These are phyloP conservation scores for Pogonus chalceus DNA, from an alignment of 1,140 invertebrate species.

Conservation along the genomic window DNA sequence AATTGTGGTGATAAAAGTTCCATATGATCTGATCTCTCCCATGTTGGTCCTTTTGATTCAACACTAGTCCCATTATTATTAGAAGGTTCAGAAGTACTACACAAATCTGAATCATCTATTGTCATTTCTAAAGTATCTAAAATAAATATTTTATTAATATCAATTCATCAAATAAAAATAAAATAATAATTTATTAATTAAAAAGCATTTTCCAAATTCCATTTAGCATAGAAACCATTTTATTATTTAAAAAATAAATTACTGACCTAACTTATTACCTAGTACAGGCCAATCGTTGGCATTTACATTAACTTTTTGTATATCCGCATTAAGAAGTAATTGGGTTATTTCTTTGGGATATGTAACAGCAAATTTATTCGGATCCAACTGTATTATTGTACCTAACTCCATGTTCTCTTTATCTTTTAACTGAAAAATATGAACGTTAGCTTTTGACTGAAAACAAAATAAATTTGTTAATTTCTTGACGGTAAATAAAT, in stretches of 20 bases:
- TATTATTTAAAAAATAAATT: too few relatives aligned
- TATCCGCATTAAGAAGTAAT: neutral
- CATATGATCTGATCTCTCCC: neutral
- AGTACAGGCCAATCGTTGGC: neutral
- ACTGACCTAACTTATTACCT: neutral
- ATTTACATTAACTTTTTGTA: neutral
- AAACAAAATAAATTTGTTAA: too few relatives aligned
- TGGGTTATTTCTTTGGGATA: neutral
- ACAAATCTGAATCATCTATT: neutral
- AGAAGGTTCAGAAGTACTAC: neutral
- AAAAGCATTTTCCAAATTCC: too few relatives aligned
- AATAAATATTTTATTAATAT: too few relatives aligned
- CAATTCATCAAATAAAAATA: too few relatives aligned
- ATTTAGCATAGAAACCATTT: too few relatives aligned
- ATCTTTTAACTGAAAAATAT: neutral
- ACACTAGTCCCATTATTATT: neutral
- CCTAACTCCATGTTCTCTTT: neutral
- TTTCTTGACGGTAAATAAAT: too few relatives aligned
- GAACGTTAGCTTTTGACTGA: too few relatives aligned
- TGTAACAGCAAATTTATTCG: neutral
- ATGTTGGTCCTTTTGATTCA: neutral
- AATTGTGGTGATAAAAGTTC: conserved; percentile 52
- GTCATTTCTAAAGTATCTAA: neutral
- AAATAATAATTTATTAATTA: too few relatives aligned
- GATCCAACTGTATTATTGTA: neutral